phyloP scores from a whole-genome alignment of 1,140 invertebrate species.

The Danaus plexippus region DNA sequence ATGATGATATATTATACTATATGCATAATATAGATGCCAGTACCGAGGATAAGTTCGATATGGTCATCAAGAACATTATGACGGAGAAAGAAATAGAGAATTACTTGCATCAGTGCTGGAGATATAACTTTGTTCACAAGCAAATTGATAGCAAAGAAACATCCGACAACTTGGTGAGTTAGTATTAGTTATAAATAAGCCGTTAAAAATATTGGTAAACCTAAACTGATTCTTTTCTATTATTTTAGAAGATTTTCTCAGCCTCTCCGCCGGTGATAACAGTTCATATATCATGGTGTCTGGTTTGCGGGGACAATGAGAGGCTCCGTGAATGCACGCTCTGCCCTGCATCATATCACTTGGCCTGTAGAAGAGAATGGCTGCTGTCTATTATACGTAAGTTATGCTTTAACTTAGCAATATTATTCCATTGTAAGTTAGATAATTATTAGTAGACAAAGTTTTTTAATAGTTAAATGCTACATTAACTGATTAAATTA shows the following conservation, averaged over 20 bases:
- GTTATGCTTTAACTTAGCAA: conserved; percentile 8
- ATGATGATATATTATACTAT: conserved; percentile 40
- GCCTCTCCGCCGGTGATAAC: conserved; percentile 25
- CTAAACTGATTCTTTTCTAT: conserved; percentile 11
- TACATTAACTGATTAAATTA: too few species aligned
- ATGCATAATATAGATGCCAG: conserved; percentile 52
- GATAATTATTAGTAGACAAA: too few species aligned
- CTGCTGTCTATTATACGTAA: conserved; percentile 48
- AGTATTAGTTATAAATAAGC: neutral
- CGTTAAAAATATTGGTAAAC: neutral
- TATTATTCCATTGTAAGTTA: too few species aligned
- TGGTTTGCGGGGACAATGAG: conserved; percentile 43
- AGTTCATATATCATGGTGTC: conserved; percentile 43
- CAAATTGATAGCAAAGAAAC: conserved; percentile 32
- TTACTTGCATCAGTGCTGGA: conserved; percentile 57
- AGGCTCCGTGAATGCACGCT: conserved; percentile 36
- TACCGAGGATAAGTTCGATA: conserved; percentile 56
- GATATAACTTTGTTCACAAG: conserved; percentile 48
- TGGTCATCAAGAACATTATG: conserved; percentile 41
- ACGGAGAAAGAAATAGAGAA: conserved; percentile 55
- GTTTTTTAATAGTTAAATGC: too few species aligned
- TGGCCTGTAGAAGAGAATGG: conserved; percentile 48
- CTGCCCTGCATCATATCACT: conserved; percentile 51
- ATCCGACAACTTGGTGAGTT: conserved; percentile 17
- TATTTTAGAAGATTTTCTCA: conserved; percentile 31